Evolutionary conservation across 2,888 invertebrate species (phyloP).

Genomic region (Drosophila fulvimacula): DNA sequence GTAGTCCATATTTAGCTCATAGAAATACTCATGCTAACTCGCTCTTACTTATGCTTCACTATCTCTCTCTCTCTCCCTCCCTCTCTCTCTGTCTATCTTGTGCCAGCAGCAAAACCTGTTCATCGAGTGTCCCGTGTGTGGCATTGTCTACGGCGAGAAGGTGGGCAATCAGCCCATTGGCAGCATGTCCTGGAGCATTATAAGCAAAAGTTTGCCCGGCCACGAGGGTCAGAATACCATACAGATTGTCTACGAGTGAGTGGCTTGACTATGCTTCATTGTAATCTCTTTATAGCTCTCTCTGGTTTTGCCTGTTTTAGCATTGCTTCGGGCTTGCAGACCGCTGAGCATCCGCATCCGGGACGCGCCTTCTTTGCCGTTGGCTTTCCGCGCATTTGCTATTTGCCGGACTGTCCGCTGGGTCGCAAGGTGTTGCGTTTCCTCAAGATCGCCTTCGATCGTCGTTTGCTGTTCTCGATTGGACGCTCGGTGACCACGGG

Average conservation of each 20-base stretch:
- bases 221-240: slow-evolving; percentile 89
- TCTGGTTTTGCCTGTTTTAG: slow-evolving; percentile 84
- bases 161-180: slow-evolving; percentile 93
- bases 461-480: slow-evolving; percentile 93
- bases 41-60: slow-evolving; percentile 6
- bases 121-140: slow-evolving; percentile 94
- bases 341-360: slow-evolving; percentile 91
- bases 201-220: slow-evolving; percentile 89
- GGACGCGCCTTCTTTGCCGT: slow-evolving; percentile 95
- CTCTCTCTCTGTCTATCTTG: slow-evolving; percentile 14
- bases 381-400: slow-evolving; percentile 93
- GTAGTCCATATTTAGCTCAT: background rate
- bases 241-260: slow-evolving; percentile 93
- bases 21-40: background rate
- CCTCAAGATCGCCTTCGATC: slow-evolving; percentile 93
- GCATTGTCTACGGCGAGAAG: slow-evolving; percentile 92
- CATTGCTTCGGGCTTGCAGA: slow-evolving; percentile 94
- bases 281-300: background rate
- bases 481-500: slow-evolving; percentile 95
- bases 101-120: slow-evolving; percentile 86
- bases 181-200: slow-evolving; percentile 92
- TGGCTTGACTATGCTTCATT: no score
- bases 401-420: slow-evolving; percentile 93
- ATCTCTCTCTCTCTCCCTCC: background rate
- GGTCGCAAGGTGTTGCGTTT: slow-evolving; percentile 91